Conservation (phyloP, 2,797 vertebrate genomes). For the Galaxias olidus region DNA sequence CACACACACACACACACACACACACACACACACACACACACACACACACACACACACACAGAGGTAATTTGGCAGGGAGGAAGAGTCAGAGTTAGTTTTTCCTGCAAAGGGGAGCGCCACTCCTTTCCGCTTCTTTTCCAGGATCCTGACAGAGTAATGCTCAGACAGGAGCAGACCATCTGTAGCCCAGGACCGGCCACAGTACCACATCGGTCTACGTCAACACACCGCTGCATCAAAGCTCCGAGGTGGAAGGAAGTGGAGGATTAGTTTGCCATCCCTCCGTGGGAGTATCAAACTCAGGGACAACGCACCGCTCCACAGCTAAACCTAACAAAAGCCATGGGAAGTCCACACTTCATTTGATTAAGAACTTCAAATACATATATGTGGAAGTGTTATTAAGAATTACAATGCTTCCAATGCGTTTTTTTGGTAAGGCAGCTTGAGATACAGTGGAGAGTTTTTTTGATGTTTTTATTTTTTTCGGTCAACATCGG, state of each 20-base stretch:
- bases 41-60: conserved; percentile 6
- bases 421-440: background rate
- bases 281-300: background rate
- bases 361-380: too few species aligned
- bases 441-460: background rate
- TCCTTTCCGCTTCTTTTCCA: background rate
- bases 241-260: background rate
- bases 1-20: conserved; percentile 19
- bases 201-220: background rate
- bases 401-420: background rate
- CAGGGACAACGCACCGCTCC: background rate
- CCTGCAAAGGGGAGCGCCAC: background rate
- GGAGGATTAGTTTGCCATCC: background rate
- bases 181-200: background rate
- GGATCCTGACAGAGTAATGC: background rate
- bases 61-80: too few species aligned
- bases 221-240: background rate
- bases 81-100: background rate
- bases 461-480: background rate
- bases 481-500: background rate
- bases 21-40: conserved; percentile 27
- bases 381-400: background rate
- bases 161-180: background rate
- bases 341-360: background rate
- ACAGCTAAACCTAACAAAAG: background rate